Percentiles rank a stretch among this genome's conserved stretches.
These are phyloP conservation scores for Hippolais icterina DNA, from an alignment of 2,113 vertebrate species.

Conservation along the genomic window DNA sequence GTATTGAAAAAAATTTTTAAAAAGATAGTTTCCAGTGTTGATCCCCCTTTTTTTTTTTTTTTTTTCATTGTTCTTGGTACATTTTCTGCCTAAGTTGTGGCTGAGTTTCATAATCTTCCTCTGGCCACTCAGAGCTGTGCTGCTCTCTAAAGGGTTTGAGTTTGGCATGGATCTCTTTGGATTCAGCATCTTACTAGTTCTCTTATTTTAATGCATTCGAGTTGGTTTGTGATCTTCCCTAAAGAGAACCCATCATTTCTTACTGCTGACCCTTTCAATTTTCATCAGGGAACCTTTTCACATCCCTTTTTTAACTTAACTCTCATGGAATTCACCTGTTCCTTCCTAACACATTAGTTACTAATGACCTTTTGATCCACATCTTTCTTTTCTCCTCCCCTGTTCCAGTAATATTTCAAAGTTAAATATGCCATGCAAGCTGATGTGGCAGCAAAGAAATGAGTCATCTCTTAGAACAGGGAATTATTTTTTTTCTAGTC, in stretches of 20 bases:
- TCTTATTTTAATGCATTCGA: neutral
- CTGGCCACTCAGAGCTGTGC: neutral
- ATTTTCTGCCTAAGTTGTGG: neutral
- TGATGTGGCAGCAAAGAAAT: slow-evolving; percentile 5
- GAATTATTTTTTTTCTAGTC: neutral
- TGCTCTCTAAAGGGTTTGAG: neutral
- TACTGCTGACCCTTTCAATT: neutral
- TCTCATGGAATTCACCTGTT: neutral
- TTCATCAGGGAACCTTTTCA: neutral
- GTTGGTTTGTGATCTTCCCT: neutral
- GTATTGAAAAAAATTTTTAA: neutral
- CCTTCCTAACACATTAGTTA: neutral
- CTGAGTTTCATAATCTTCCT: neutral
- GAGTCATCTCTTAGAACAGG: neutral
- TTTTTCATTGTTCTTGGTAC: neutral
- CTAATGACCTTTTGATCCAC: neutral
- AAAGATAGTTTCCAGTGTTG: neutral
- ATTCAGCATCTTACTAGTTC: neutral
- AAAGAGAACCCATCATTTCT: neutral
- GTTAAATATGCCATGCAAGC: neutral
- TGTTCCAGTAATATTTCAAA: neutral
- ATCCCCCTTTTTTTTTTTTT: too few relatives aligned
- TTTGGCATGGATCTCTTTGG: neutral
- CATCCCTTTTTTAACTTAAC: neutral
- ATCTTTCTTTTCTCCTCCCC: neutral